Evolutionary conservation across 1,140 invertebrate species (phyloP).

Genomic region (Bombus confusus): DNA sequence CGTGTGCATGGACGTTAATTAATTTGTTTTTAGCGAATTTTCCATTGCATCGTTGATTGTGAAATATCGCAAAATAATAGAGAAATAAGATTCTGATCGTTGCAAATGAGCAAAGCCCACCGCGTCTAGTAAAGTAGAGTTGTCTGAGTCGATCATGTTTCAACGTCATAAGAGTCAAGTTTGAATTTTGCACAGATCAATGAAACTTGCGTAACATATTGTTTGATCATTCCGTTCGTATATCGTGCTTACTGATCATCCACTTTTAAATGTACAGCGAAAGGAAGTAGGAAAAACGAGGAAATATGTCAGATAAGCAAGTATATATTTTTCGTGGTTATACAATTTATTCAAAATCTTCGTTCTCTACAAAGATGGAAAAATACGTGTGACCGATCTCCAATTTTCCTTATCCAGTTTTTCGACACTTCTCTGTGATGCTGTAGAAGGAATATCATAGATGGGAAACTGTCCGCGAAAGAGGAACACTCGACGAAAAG

Average conservation of each 20-base stretch:
- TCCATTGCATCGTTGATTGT: constrained; percentile 1
- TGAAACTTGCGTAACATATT: no score
- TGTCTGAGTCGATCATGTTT: neutral
- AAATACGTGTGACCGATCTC: neutral
- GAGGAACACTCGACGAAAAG: constrained; percentile 19
- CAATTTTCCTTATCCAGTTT: neutral
- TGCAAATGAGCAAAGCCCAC: neutral
- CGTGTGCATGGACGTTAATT: constrained; percentile 14
- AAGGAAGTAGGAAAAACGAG: no score
- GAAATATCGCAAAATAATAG: neutral
- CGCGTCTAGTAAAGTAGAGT: neutral
- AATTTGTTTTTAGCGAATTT: constrained; percentile 5
- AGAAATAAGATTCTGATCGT: neutral
- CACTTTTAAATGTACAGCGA: no score
- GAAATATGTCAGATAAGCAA: no score
- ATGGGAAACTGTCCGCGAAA: constrained; percentile 14
- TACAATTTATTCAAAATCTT: no score
- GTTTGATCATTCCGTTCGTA: no score
- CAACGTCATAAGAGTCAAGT: neutral
- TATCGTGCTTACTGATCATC: no score
- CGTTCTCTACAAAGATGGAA: no score
- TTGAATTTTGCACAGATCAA: no score
- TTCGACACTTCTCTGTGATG: neutral
- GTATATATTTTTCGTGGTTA: no score
- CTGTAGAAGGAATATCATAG: neutral